These are phyloP conservation scores for Pelosia muscerda DNA, from an alignment of 2,888 invertebrate genomes.

Conservation along the genomic window DNA sequence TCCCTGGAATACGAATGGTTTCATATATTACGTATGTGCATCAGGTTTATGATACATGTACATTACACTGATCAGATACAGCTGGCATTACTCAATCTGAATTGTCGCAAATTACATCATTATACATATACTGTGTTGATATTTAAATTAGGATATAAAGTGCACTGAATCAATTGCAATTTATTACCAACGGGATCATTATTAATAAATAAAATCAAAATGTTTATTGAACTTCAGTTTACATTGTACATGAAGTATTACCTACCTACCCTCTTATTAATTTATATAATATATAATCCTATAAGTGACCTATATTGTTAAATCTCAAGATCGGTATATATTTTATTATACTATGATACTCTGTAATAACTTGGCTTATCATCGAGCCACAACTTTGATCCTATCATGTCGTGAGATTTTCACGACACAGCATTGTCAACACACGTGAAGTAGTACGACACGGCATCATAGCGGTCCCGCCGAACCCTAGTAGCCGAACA, in stretches of 20 bases:
- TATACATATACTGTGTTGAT: neutral
- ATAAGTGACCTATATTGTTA: too few species aligned
- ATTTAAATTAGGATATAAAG: neutral
- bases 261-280: too few species aligned
- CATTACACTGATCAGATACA: conserved; percentile 1
- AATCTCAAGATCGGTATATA: too few species aligned
- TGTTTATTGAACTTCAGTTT: too few species aligned
- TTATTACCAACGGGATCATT: neutral
- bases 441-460: neutral
- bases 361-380: neutral
- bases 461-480: neutral
- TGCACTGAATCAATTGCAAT: neutral
- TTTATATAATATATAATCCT: too few species aligned
- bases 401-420: neutral
- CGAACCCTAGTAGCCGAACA: neutral
- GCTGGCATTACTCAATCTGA: neutral
- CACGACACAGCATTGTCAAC: neutral
- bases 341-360: too few species aligned
- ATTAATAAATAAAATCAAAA: too few species aligned
- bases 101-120: conserved; percentile 29
- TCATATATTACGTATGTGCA: conserved; percentile 47
- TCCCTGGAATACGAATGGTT: conserved; percentile 55
- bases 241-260: too few species aligned
- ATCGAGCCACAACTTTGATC: neutral
- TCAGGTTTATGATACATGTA: conserved; percentile 13